Evolutionary conservation across 2,888 invertebrate genomes (phyloP), one percentile per base, ranked within the genome.

Genomic region (Leptinotarsa haldemani): DNA sequence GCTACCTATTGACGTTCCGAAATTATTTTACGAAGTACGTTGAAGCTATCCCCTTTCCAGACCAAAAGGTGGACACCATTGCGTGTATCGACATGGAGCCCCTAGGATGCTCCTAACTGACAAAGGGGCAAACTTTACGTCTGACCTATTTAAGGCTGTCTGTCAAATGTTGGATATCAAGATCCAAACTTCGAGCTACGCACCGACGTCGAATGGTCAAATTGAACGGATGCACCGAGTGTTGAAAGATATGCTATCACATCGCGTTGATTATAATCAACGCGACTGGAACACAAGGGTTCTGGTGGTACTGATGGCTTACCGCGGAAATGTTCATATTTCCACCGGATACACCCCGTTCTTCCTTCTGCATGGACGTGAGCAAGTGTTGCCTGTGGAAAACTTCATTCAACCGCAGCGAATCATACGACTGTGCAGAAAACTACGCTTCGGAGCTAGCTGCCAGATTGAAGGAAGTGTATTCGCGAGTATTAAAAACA

Each of bases 21-120:
- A 82, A 82, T 66, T 74, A 80, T 74, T 80, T 81, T 25, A 79
- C 81, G 0, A 78, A 79, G 73, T 84, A 80, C 70, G 69, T 80
- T 0, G 82, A 83, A 77, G 81, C 80, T 5, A 80, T 83, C 18
- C 75, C 83, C 0, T 20, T 84, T n/a, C 77, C 80, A 5, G 77
- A 84, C 74, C 80, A 80, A 64, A 64, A 30, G 64, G 16, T 2
- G 46, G 22, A 22, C 22, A 22, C 22, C 2, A 22, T 22, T 3
- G 22, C 22, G 22, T 22, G 22, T 22, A 22, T 3, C 22, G 22
- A 22, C 22, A 22, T 22, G 22, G 22, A 22, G 22, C 22, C 2
- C 3, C 22, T 22, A 22, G 22, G 22, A 22, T 22, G 3, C 22
- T 22, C 22, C 0, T 22, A 3, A 22, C 22, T 22, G 22, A 22